Percentiles rank a stretch among this genome's conserved stretches.
These are phyloP conservation scores for Alentia gelatinosa DNA, from an alignment of 2,888 invertebrate genomes.

Conservation along the genomic window DNA sequence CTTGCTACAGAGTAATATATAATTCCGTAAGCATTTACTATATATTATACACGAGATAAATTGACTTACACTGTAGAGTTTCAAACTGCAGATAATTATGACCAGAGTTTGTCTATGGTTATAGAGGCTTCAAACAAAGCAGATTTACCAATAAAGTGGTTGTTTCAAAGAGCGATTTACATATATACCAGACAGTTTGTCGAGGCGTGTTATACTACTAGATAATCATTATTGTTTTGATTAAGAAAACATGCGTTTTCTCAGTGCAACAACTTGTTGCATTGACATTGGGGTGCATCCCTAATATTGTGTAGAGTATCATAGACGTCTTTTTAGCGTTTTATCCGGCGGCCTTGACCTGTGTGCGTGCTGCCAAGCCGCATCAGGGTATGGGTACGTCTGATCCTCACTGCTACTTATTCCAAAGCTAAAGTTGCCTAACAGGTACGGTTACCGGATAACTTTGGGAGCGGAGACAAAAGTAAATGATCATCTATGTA, in stretches of 20 bases:
- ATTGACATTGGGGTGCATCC: not conserved
- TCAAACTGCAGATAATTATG: not conserved
- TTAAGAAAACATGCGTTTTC: not conserved
- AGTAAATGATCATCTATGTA: not conserved
- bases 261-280: not conserved
- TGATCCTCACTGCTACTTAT: not conserved
- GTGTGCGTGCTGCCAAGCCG: too few species aligned
- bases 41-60: not conserved
- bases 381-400: too few species aligned
- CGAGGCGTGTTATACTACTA: slow-evolving; percentile 36
- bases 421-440: not conserved
- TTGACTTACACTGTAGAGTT: not conserved
- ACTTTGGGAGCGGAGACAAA: not conserved
- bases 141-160: not conserved
- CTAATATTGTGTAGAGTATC: not conserved
- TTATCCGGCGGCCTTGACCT: not conserved
- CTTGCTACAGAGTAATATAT: not conserved
- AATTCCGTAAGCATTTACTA: not conserved
- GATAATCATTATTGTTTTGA: not conserved
- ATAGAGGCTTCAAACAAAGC: not conserved
- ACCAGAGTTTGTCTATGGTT: not conserved
- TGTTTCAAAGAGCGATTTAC: slow-evolving; percentile 4
- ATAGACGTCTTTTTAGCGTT: not conserved
- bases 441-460: not conserved
- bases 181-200: slow-evolving; percentile 33